Evolutionary conservation across 2,888 invertebrate genomes (phyloP).

Genomic region (Liopterus haemorrhoidalis): DNA sequence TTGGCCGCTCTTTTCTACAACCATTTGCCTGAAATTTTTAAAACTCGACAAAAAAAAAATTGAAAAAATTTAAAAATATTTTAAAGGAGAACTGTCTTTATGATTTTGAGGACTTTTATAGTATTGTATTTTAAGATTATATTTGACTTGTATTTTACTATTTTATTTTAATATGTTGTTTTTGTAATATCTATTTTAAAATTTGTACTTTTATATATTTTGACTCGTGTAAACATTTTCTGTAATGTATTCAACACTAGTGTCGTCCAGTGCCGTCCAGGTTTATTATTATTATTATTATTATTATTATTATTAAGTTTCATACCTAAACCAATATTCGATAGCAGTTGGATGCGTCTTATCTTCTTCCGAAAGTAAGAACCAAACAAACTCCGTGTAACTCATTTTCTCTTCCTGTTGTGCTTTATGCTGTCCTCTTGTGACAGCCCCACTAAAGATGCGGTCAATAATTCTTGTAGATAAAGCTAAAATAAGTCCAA

Average conservation of each 20-base stretch:
- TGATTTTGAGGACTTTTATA: too few species aligned
- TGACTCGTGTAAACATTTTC: conserved; percentile 1
- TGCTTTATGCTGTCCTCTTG: conserved; percentile 62
- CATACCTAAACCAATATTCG: conserved; percentile 85
- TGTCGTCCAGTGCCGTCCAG: conserved; percentile 4
- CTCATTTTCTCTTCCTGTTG: conserved; percentile 78
- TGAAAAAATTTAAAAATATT: too few species aligned
- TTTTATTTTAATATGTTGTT: too few species aligned
- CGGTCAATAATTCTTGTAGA: conserved; percentile 95
- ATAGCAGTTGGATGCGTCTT: conserved; percentile 93
- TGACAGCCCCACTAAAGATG: conserved; percentile 95
- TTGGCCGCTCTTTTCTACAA: too few species aligned
- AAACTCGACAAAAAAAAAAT: too few species aligned
- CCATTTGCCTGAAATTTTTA: too few species aligned
- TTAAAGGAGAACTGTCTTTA: too few species aligned
- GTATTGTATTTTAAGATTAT: too few species aligned
- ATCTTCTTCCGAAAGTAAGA: conserved; percentile 96
- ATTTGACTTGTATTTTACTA: too few species aligned
- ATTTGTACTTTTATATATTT: too few species aligned
- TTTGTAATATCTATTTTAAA: too few species aligned
- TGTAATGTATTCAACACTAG: not conserved
- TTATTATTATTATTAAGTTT: too few species aligned
- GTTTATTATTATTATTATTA: conserved; percentile 1
- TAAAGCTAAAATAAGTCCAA: conserved; percentile 68
- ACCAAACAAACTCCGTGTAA: conserved; percentile 99